Evolutionary conservation across 2,113 vertebrate species (phyloP), one percentile per base, ranked within the genome.

Genomic region (Hippocampus comes): DNA sequence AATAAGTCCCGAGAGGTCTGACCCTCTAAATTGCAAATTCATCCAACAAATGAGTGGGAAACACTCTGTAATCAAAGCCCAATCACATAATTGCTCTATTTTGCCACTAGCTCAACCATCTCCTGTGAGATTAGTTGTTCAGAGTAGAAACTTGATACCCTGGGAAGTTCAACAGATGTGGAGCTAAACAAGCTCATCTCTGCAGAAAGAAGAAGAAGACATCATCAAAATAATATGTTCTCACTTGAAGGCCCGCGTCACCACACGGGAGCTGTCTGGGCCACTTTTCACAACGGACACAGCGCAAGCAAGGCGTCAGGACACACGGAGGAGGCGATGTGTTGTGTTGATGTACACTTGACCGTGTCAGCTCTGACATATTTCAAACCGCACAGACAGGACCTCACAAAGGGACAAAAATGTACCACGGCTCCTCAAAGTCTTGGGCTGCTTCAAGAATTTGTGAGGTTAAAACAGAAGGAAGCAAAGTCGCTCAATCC

Each of bases 111-210:
- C 86, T 89, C 87, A 87, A 84, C 82, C 83, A 77, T 86, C 88
- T 87, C 88, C 87, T 86, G 81, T 74, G 87, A 91, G 88, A 90
- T 88, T 81, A 84, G 79, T 75, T 72, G 84, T 87, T 85, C 73
- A 34, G 78, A 79, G 81, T 67, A 79, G 91, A 86, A 92, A 93
- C 83, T 10, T 49, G 76, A 92, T 87, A 90, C 78, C 72, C 91
- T 92, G 89, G 84, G 90, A 93, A 93, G 83, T 84, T 84, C 83
- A 90, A 86, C 89, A 92, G 90, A 93, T 92, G 90, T 90, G 87
- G 68, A 80, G 76, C 82, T 86, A 88, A 87, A 88, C 84, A 51
- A 90, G 86, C 79, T 74, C 76, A 81, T 84, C 73, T 82, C 81
- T 60, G 15, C 34, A 38, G 34, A 51, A 51, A 70, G 74, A 78